A percentile compares a stretch with the other conserved stretches of the same genome.
Conservation (phyloP, 2,113 vertebrate species). For the Takifugu bimaculatus region DNA sequence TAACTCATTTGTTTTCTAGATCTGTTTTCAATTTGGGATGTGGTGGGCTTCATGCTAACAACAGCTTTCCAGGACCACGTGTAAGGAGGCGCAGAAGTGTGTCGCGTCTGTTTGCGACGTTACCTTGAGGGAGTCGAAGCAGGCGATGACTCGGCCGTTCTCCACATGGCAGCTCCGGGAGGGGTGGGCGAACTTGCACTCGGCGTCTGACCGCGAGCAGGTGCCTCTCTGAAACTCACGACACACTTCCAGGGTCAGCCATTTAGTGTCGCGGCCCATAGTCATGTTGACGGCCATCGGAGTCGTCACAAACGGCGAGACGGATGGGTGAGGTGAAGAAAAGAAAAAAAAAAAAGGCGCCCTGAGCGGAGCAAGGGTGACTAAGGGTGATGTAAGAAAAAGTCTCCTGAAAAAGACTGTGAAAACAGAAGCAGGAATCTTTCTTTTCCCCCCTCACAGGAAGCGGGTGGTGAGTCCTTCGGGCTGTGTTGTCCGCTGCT, state of each 20-base stretch:
- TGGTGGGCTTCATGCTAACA: not conserved
- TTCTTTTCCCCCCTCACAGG: constrained; percentile 5
- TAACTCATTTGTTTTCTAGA: no score
- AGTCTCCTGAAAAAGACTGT: constrained; percentile 12
- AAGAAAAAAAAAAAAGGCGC: no score
- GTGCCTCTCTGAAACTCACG: constrained; percentile 97
- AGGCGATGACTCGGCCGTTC: constrained; percentile 97
- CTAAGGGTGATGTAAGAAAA: constrained; percentile 38
- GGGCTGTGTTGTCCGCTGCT: constrained; percentile 43
- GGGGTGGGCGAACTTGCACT: constrained; percentile 98
- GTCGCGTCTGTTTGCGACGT: constrained; percentile 42
- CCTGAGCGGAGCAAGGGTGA: constrained; percentile 34
- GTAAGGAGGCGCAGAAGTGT: not conserved
- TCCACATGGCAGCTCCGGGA: constrained; percentile 96
- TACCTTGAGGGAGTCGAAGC: constrained; percentile 99
- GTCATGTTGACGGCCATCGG: constrained; percentile 87
- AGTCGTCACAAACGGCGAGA: constrained; percentile 11
- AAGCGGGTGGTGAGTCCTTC: constrained; percentile 35
- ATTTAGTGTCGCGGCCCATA: constrained; percentile 95
- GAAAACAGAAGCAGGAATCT: constrained; percentile 28
- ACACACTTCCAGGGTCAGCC: constrained; percentile 99
- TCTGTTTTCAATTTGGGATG: not conserved
- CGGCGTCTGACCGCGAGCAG: constrained; percentile 90
- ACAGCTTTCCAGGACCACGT: not conserved
- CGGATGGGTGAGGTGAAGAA: constrained; percentile 22